These are phyloP conservation scores for Naso thynnoides DNA, from an alignment of 2,797 vertebrate species.

Conservation along the genomic window DNA sequence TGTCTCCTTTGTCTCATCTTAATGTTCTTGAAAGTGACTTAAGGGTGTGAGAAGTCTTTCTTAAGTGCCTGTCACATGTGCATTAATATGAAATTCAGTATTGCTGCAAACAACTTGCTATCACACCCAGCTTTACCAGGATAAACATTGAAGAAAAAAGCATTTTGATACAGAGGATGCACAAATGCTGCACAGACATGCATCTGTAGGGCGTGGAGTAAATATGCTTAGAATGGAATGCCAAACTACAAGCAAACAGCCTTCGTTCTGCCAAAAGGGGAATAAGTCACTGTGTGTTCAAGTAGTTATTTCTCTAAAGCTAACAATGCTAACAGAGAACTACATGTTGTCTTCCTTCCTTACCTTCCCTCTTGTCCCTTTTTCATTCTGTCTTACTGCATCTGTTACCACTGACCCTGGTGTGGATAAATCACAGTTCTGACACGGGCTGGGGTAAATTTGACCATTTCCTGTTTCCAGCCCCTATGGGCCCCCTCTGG, in stretches of 20 bases:
- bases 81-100: slow-evolving; percentile 7
- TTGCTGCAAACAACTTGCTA: slow-evolving; percentile 39
- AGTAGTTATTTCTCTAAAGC: slow-evolving; percentile 8
- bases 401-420: slow-evolving; percentile 80
- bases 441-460: slow-evolving; percentile 80
- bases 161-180: slow-evolving; percentile 59
- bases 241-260: slow-evolving; percentile 60
- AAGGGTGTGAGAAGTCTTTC: slow-evolving; percentile 9
- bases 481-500: slow-evolving; percentile 79
- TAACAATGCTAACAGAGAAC: slow-evolving; percentile 26
- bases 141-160: slow-evolving; percentile 53
- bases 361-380: slow-evolving; percentile 8
- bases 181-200: slow-evolving; percentile 54
- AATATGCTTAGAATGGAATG: slow-evolving; percentile 67
- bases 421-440: slow-evolving; percentile 79
- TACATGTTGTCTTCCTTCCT: slow-evolving; percentile 37
- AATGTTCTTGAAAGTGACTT: not conserved
- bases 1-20: not conserved
- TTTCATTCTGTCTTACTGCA: slow-evolving; percentile 71
- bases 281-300: slow-evolving; percentile 36
- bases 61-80: slow-evolving; percentile 13
- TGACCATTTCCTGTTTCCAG: slow-evolving; percentile 84
- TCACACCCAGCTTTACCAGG: slow-evolving; percentile 15
- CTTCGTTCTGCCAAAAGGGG: slow-evolving; percentile 25
- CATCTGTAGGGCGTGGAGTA: slow-evolving; percentile 62